Conservation (phyloP, 2,113 vertebrate species). For the Erpornis zantholeuca region DNA sequence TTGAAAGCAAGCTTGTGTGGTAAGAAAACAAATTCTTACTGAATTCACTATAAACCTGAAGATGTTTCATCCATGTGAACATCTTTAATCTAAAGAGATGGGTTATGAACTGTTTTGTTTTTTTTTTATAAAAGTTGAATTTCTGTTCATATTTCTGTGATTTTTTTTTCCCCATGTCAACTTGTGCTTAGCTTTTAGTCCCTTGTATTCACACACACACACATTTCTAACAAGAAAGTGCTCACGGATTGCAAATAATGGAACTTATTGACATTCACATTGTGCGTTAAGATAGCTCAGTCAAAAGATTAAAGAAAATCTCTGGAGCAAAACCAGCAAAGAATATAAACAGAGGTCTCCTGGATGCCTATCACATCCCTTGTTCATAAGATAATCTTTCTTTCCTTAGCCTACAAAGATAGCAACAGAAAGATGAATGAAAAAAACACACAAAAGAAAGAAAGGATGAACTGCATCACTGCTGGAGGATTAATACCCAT, state of each 20-base stretch:
- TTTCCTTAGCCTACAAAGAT: neutral
- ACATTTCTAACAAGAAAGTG: neutral
- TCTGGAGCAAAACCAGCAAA: neutral
- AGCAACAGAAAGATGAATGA: neutral
- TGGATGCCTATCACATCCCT: neutral
- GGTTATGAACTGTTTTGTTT: neutral
- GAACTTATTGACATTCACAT: neutral
- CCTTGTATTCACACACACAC: neutral
- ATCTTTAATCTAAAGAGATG: neutral
- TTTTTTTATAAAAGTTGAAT: neutral
- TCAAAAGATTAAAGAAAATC: neutral
- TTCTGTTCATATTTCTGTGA: neutral
- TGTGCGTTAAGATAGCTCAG: neutral
- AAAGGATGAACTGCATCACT: neutral
- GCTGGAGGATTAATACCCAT: neutral
- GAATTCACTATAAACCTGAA: neutral
- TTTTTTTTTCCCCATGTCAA: neutral
- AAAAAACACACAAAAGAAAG: neutral
- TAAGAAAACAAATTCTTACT: neutral
- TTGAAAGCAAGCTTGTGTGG: neutral
- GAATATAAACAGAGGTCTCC: neutral
- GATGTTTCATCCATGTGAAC: neutral
- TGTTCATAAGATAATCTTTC: neutral
- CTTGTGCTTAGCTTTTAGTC: neutral
- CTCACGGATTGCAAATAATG: neutral